These are phyloP conservation scores for Drosophila pseudotalamancana DNA, from an alignment of 2,888 invertebrate species.

Conservation along the genomic window DNA sequence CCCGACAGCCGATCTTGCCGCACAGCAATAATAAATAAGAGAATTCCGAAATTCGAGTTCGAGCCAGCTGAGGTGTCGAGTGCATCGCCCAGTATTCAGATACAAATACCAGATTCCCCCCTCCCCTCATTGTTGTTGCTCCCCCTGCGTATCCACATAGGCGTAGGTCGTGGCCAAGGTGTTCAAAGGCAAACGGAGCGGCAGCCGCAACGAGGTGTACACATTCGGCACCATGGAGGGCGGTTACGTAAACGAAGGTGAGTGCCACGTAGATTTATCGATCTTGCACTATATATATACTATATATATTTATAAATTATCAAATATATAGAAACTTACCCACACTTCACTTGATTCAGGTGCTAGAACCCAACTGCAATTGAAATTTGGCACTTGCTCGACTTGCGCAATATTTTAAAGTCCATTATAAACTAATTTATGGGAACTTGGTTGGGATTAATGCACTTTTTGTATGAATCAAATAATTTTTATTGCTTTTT, in stretches of 20 bases:
- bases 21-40: constrained; percentile 55
- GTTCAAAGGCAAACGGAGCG: constrained; percentile 53
- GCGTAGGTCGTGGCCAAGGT: constrained; percentile 76
- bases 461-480: neutral
- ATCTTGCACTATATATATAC: neutral
- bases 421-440: constrained; percentile 13
- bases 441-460: neutral
- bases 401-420: neutral
- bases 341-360: constrained; percentile 7
- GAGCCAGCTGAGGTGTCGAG: constrained; percentile 56
- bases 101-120: constrained; percentile 2
- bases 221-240: constrained; percentile 84
- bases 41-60: constrained; percentile 2
- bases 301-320: neutral
- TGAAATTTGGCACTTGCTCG: constrained; percentile 22
- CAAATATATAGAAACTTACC: constrained; percentile 2
- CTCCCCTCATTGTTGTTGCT: neutral
- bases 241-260: constrained; percentile 84
- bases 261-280: constrained; percentile 48
- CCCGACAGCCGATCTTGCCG: constrained; percentile 46
- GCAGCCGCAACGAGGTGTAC: constrained; percentile 78
- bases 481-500: constrained; percentile 1
- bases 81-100: constrained; percentile 51
- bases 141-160: constrained; percentile 29
- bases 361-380: constrained; percentile 14